These are phyloP conservation scores for Drosophila prolongata DNA, from an alignment of 2,888 invertebrate species.

Conservation along the genomic window DNA sequence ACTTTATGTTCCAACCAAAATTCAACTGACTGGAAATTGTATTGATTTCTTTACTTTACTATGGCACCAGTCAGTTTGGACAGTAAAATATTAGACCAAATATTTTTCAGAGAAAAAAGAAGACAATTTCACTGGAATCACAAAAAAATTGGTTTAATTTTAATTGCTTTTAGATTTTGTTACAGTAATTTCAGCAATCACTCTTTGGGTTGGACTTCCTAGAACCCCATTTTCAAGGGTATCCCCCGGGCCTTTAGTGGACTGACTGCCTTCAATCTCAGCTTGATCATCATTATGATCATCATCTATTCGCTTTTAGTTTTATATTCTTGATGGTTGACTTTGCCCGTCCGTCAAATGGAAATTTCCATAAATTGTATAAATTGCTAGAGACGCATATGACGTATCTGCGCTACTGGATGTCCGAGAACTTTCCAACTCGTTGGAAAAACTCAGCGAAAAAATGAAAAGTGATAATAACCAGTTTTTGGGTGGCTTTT, in stretches of 20 bases:
- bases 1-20: too few relatives aligned
- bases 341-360: constrained; percentile 23
- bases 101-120: neutral
- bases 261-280: constrained; percentile 10
- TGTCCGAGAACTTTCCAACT: constrained; percentile 69
- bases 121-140: neutral
- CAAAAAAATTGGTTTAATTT: neutral
- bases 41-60: too few relatives aligned
- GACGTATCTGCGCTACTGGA: constrained; percentile 30
- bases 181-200: constrained; percentile 5
- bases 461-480: constrained; percentile 74
- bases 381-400: constrained; percentile 30
- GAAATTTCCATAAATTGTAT: constrained; percentile 49
- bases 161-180: constrained; percentile 19
- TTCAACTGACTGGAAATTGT: too few relatives aligned
- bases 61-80: too few relatives aligned
- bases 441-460: constrained; percentile 51
- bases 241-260: constrained; percentile 16
- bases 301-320: constrained; percentile 4
- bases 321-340: constrained; percentile 17
- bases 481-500: constrained; percentile 54
- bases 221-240: constrained; percentile 24
- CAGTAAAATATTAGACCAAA: too few relatives aligned
- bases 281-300: constrained; percentile 21
- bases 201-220: constrained; percentile 15